A percentile compares a stretch with the other conserved stretches of the same genome.
These are phyloP conservation scores for Neodiprion lecontei DNA, from an alignment of 1,140 invertebrate genomes.

Conservation along the genomic window DNA sequence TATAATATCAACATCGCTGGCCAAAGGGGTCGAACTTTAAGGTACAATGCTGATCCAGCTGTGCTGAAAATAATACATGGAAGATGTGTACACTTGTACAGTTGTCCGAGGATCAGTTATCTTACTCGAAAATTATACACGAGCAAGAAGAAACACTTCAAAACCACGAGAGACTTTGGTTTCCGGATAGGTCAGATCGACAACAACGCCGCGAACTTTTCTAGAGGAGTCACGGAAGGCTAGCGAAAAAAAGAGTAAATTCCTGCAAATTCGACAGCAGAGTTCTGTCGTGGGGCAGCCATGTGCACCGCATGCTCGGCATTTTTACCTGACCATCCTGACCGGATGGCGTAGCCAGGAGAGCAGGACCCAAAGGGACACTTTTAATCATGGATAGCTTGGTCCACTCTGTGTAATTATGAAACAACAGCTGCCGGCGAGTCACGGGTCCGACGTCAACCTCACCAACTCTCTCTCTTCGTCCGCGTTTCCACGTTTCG, in stretches of 20 bases:
- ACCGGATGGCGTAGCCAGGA: background rate
- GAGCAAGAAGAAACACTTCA: no score
- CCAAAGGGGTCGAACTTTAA: no score
- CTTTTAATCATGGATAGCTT: slow-evolving; percentile 15
- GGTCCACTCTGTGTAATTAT: slow-evolving; percentile 14
- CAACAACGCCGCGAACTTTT: background rate
- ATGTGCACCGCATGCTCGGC: background rate
- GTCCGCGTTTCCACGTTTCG: no score
- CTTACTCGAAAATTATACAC: no score
- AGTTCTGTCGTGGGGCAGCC: background rate
- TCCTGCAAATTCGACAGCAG: background rate
- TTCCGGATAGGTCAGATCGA: no score
- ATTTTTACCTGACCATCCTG: background rate
- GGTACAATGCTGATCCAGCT: no score
- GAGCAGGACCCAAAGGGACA: background rate
- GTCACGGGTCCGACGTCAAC: background rate
- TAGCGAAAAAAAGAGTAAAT: background rate
- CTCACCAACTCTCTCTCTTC: no score
- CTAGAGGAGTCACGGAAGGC: background rate
- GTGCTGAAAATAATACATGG: no score
- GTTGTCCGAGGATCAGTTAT: no score
- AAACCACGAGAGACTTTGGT: no score
- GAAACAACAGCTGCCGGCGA: slow-evolving; percentile 7
- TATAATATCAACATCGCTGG: no score
- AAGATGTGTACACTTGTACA: no score